Base-by-base conservation (phyloP, 2,888 invertebrate genomes). In the Alcis repandata region DNA sequence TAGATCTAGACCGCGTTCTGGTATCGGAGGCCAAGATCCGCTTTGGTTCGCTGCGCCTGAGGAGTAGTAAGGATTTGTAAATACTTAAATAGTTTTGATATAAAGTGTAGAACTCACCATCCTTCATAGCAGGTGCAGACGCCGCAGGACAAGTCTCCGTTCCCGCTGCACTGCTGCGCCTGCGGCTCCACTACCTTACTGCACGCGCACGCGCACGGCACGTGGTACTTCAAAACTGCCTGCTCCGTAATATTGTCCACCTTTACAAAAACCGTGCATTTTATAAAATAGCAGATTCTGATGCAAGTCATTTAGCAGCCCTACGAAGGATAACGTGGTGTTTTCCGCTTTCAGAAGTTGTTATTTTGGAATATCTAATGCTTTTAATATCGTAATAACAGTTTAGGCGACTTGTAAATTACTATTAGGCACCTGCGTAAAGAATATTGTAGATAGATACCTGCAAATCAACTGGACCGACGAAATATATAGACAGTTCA, bases 101-200 rank as follows among this genome's bases (percentile, higher is more conserved):
- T 9, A 36, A 43, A 9, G 6, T 4, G 6, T 27, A 4, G 27
- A 27, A 71, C 84, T 81, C 84, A 93, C 87, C 90, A 87, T 63
- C 88, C 93, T 2, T 78, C 67, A 7, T 87, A 71, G 72, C 96
- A 96, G 0, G 85, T 82, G 82, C 96, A 97, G 10, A 94, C 88
- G 0, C 96, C 96, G 78, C 95, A 96, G 41, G 94, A 86, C 38
- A 89, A 92, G 36, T 94, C 93, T 0, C 96, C 96, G 59, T 88
- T 83, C 0, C 71, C 65, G 32, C 77, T 81, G 76, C 95, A 95
- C 9, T 78, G 72, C 0, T 70, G 41, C 0, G 95, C 94, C 27
- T 89, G 85, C 1, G 58, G 70, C 51, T 89, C 87, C 59, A 86
- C 76, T 0, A 68, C 64, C 1, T 71, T 68, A 36, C 82, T 86